Base-by-base conservation (phyloP, 2,888 invertebrate genomes). In the Hipparchia semele region DNA sequence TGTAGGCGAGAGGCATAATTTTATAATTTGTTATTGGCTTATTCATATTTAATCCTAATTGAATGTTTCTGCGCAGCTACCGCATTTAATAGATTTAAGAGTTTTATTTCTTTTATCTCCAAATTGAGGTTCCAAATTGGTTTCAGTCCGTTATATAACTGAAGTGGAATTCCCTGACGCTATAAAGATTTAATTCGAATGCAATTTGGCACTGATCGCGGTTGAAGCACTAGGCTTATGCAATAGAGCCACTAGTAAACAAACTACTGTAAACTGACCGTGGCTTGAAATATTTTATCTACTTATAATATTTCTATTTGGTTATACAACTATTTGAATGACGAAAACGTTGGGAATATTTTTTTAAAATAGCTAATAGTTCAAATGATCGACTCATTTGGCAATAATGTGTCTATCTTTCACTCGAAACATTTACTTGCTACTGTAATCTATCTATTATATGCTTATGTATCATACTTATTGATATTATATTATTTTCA, bases 161-260 rank as follows among this genome's bases (percentile, higher is more conserved):
- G 62, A 73, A 76, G 74, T 76, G 74, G 75, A 73, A 76, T 74
- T 73, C 71, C 69, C 76, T 68, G 74, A 61, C 66, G 72, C 69
- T 75, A 73, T 71, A 75, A 76, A 76, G 74, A 75, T 77, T 77
- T 77, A 78, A 77, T 78, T 73, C 73, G 76, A 78, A 77, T 76
- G 78, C 78, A 77, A 78, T 78, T 78, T 77, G 78, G 78, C 78
- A 78, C 73, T 75, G 77, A 73, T 70, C 73, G 72, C 75, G 51
- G 73, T 73, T 66, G 75, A 73, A 75, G 71, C 69, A 69, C 72
- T 73, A 74, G 72, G 74, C 73, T 76, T 77, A 78, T 77, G 74
- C 78, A 78, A 78, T 74, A 68, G 66, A 66, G 68, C 70, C 76
- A 68, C 73, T 64, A 73, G 75, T 74, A 72, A 73, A 72, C 75